Evolutionary conservation across 2,888 invertebrate species (phyloP).

Genomic region (Rhogogaster chlorosoma): DNA sequence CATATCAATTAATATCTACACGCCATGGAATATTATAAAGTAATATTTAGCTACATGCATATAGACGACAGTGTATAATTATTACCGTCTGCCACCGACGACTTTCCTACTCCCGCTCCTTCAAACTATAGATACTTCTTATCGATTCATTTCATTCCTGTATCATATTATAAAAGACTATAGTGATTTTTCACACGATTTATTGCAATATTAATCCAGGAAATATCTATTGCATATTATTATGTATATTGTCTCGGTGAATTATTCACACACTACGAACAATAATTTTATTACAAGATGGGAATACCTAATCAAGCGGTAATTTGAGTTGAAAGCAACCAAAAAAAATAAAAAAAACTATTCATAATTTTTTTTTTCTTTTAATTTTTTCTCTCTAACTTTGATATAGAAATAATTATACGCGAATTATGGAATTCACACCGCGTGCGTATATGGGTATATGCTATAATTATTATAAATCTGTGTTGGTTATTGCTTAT

Average conservation of each 20-base stretch:
- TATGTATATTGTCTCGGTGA: neutral
- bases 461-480: constrained; percentile 2
- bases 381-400: too few relatives aligned
- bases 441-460: neutral
- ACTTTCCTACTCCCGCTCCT: neutral
- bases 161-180: neutral
- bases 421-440: neutral
- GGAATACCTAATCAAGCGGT: too few relatives aligned
- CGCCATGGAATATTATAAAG: neutral
- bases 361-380: too few relatives aligned
- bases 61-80: neutral
- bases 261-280: neutral
- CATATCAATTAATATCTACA: neutral
- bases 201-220: neutral
- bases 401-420: neutral
- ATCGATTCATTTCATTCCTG: neutral
- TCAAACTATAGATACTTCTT: neutral
- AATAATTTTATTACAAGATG: too few relatives aligned
- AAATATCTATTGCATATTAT: neutral
- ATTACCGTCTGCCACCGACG: neutral
- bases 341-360: neutral
- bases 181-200: neutral
- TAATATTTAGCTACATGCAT: neutral
- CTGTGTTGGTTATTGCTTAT: constrained; percentile 39
- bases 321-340: too few relatives aligned